Percentiles rank a stretch among this genome's conserved stretches.
These are phyloP conservation scores for Philaethria dido DNA, from an alignment of 2,888 invertebrate species.

Conservation along the genomic window DNA sequence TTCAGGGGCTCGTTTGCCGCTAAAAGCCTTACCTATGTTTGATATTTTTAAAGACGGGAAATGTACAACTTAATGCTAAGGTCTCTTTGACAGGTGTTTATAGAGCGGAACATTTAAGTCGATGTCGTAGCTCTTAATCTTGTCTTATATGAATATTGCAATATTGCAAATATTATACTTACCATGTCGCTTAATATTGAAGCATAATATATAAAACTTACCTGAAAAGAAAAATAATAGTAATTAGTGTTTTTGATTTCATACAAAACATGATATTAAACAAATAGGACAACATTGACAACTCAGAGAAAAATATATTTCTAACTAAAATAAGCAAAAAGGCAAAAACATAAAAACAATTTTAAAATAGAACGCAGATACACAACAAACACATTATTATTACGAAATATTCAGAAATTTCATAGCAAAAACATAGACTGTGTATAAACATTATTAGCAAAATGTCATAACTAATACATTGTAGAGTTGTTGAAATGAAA, in stretches of 20 bases:
- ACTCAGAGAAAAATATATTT: background rate
- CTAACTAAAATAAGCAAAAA: background rate
- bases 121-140: constrained; percentile 2
- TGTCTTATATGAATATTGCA: constrained; percentile 6
- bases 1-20: constrained; percentile 46
- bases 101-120: constrained; percentile 30
- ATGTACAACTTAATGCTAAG: constrained; percentile 36
- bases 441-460: background rate
- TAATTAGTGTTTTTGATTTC: constrained; percentile 3
- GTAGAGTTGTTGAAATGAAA: no score
- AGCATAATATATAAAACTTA: constrained; percentile 36
- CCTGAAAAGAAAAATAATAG: constrained; percentile 42
- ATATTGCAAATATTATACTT: constrained; percentile 11
- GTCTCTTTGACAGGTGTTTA: constrained; percentile 29
- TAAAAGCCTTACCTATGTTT: constrained; percentile 45
- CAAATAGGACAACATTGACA: background rate
- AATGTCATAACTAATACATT: constrained; percentile 2
- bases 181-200: background rate
- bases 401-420: background rate
- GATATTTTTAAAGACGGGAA: constrained; percentile 42
- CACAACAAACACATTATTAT: background rate
- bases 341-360: background rate
- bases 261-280: no score
- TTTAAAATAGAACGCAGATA: background rate
- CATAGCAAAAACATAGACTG: background rate